Evolutionary conservation across 2,888 invertebrate species (phyloP).

Genomic region (Unio delphinus): DNA sequence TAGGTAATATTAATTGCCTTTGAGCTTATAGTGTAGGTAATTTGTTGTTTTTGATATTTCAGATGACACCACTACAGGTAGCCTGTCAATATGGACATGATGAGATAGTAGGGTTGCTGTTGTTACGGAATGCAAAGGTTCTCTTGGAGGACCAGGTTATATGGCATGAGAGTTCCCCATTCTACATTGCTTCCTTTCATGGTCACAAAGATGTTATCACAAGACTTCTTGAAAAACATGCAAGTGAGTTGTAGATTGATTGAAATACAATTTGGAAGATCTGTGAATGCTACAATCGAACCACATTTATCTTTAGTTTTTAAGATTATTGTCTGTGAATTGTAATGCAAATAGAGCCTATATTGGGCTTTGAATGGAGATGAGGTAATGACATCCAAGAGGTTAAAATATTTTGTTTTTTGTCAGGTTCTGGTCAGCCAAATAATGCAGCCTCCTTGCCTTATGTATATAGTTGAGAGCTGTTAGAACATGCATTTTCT

Average conservation of each 20-base stretch:
- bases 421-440: too few species aligned
- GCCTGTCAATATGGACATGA: conserved; percentile 26
- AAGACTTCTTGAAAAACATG: conserved; percentile 26
- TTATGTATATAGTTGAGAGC: too few species aligned
- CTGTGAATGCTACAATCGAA: not conserved
- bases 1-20: not conserved
- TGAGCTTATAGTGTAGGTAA: not conserved
- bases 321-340: too few species aligned
- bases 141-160: conserved; percentile 23
- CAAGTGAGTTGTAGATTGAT: conserved; percentile 29
- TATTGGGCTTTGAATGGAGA: too few species aligned
- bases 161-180: conserved; percentile 40
- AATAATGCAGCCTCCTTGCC: too few species aligned
- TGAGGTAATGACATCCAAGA: too few species aligned
- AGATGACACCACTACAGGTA: conserved; percentile 37
- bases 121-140: conserved; percentile 20
- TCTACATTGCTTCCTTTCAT: conserved; percentile 41
- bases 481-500: too few species aligned
- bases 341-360: too few species aligned
- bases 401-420: too few species aligned
- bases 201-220: conserved; percentile 36
- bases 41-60: conserved; percentile 6
- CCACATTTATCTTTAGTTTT: too few species aligned
- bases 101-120: conserved; percentile 20
- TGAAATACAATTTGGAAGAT: not conserved